phyloP scores from a whole-genome alignment of 1,140 invertebrate species.

The Saccostrea cuccullata region DNA sequence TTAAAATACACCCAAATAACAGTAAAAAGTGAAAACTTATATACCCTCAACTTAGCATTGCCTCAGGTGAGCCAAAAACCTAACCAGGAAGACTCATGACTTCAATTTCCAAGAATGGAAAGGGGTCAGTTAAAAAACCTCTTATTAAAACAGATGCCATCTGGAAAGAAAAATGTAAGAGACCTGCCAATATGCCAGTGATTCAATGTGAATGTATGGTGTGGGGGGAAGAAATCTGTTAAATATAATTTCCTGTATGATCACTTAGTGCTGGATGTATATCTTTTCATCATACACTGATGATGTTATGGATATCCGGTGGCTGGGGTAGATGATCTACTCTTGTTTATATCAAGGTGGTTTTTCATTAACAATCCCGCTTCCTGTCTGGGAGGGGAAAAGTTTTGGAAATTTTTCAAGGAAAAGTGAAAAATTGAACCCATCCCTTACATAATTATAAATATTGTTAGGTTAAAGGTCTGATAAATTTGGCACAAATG shows the following conservation, averaged over 20 bases:
- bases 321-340: conserved; percentile 4
- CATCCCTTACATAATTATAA: not conserved
- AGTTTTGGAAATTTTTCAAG: conserved; percentile 19
- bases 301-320: conserved; percentile 16
- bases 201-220: conserved; percentile 17
- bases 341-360: conserved; percentile 34
- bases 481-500: no score
- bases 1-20: no score
- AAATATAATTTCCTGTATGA: conserved; percentile 36
- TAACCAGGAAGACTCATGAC: not conserved
- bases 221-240: not conserved
- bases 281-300: conserved; percentile 21
- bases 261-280: not conserved
- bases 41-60: no score
- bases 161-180: not conserved
- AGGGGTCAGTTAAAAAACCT: not conserved
- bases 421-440: not conserved
- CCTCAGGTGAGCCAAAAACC: not conserved
- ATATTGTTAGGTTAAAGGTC: no score
- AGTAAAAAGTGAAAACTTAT: no score
- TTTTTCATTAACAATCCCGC: conserved; percentile 28
- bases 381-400: conserved; percentile 7
- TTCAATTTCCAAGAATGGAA: not conserved
- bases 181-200: conserved; percentile 3
- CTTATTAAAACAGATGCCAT: conserved; percentile 7